Conservation (phyloP, 2,888 invertebrate species). For the Julus scanicus region DNA sequence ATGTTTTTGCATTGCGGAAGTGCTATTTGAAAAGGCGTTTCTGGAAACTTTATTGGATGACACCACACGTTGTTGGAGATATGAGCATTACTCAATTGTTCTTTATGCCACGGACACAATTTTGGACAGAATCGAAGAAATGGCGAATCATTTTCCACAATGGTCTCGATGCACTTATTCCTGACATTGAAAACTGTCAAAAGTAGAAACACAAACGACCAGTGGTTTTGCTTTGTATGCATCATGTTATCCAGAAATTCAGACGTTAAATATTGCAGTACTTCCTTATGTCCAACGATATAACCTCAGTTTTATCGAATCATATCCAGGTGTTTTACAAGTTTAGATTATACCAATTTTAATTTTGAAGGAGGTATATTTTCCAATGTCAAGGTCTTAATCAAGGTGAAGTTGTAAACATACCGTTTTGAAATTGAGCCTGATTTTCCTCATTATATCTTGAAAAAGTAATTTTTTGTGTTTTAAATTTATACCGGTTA, state of each 20-base stretch:
- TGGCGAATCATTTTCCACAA: neutral
- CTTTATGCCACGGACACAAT: neutral
- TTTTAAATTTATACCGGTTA: too few relatives aligned
- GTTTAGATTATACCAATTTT: neutral
- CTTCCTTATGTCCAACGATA: neutral
- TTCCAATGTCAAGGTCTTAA: neutral
- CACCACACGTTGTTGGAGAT: neutral
- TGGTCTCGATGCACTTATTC: neutral
- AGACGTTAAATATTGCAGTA: neutral
- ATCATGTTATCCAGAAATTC: neutral
- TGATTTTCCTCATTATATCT: neutral
- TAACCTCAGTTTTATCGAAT: neutral
- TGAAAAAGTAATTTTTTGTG: too few relatives aligned
- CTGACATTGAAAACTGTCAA: neutral
- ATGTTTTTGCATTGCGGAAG: constrained; percentile 48
- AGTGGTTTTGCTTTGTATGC: neutral
- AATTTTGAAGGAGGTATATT: neutral
- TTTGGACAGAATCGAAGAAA: neutral
- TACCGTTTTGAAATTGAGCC: neutral
- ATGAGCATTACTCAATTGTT: neutral
- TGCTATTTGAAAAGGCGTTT: neutral
- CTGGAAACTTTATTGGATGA: neutral
- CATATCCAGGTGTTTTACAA: neutral
- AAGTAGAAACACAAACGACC: neutral
- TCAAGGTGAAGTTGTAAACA: neutral